Percentiles rank a stretch among this genome's conserved stretches.
Evolutionary conservation across 2,113 vertebrate genomes (phyloP).

Genomic region (Equus przewalskii): DNA sequence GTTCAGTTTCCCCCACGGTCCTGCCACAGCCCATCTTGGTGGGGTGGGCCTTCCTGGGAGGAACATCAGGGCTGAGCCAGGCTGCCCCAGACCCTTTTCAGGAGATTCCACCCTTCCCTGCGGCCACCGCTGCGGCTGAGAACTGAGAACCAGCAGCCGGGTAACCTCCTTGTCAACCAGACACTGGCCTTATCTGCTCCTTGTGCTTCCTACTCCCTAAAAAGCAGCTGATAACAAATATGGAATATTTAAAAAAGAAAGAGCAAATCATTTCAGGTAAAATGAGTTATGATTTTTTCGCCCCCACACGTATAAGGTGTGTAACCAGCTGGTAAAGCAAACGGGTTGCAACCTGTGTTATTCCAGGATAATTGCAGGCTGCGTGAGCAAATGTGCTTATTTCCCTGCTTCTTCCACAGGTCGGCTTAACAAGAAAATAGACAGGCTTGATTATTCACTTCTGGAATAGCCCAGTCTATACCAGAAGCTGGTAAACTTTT

Average conservation of each 20-base stretch:
- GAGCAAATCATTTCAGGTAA: conserved; percentile 27
- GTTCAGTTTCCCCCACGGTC: neutral
- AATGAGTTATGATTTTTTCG: conserved; percentile 34
- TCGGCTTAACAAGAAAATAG: neutral
- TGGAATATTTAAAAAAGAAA: neutral
- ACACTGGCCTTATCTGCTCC: neutral
- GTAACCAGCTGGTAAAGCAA: neutral
- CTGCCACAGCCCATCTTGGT: neutral
- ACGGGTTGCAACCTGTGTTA: conserved; percentile 25
- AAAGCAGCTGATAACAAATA: conserved; percentile 63
- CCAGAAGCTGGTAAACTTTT: neutral
- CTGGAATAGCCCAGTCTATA: neutral
- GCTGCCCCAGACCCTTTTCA: neutral
- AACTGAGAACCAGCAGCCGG: neutral
- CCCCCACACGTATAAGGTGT: neutral
- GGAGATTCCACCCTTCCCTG: neutral
- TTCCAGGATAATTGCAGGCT: neutral
- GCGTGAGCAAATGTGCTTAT: neutral
- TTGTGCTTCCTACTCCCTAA: conserved; percentile 47
- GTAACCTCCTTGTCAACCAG: neutral
- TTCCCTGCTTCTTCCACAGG: conserved; percentile 48
- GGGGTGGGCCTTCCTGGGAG: accelerated
- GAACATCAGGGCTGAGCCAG: accelerated
- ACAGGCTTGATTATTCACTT: neutral
- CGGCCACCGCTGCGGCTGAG: neutral